A percentile compares a stretch with the other conserved stretches of the same genome.
phyloP scores from a whole-genome alignment of 2,888 invertebrate genomes.

The Plagodis dolabraria region DNA sequence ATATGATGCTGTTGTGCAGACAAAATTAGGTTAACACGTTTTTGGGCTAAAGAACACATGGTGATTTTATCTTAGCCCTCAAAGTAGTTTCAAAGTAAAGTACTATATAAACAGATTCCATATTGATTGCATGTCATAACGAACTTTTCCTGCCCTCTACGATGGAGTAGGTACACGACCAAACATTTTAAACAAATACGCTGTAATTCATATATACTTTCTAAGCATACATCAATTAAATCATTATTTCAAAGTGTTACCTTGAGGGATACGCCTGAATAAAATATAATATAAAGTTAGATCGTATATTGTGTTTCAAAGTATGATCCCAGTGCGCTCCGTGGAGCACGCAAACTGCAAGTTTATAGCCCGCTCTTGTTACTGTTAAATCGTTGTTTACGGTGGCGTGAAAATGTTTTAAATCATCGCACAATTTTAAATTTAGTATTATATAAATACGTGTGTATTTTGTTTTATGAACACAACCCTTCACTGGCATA shows the following conservation, averaged over 20 bases:
- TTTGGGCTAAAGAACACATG: too few relatives aligned
- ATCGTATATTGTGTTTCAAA: conserved; percentile 34
- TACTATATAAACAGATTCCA: too few relatives aligned
- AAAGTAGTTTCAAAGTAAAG: too few relatives aligned
- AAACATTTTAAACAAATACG: neutral
- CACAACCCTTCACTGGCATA: too few relatives aligned
- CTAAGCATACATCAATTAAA: neutral
- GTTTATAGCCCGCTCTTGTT: conserved; percentile 21
- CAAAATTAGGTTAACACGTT: too few relatives aligned
- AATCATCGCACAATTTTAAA: conserved; percentile 6
- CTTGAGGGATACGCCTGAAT: conserved; percentile 28
- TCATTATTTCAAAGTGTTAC: conserved; percentile 19
- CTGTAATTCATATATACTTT: neutral
- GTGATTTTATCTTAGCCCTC: too few relatives aligned
- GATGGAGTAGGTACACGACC: too few relatives aligned
- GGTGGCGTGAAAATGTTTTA: conserved; percentile 9
- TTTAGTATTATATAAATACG: neutral
- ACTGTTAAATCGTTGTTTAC: conserved; percentile 32
- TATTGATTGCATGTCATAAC: too few relatives aligned
- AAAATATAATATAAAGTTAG: conserved; percentile 38
- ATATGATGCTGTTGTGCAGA: too few relatives aligned
- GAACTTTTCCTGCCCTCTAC: too few relatives aligned
- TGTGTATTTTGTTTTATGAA: too few relatives aligned
- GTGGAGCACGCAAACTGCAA: conserved; percentile 25
- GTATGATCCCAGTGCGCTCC: conserved; percentile 29